A percentile compares a stretch with the other conserved stretches of the same genome.
These are phyloP conservation scores for Halictus quadricinctus DNA, from an alignment of 2,888 invertebrate genomes.

Conservation along the genomic window DNA sequence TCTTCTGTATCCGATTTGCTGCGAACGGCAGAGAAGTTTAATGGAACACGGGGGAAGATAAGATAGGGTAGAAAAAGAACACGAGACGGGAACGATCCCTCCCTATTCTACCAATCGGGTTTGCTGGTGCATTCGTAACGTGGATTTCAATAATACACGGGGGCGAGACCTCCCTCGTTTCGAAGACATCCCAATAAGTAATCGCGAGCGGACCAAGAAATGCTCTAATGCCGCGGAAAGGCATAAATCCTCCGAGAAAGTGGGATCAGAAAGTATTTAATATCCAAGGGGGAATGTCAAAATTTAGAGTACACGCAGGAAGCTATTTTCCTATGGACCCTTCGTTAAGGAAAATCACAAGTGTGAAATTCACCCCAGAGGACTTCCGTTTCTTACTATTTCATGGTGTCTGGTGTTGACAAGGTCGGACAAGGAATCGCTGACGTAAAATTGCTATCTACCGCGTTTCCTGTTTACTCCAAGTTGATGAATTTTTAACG, in stretches of 20 bases:
- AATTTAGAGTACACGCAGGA: too few relatives aligned
- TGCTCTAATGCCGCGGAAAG: neutral
- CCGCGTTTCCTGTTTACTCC: slow-evolving; percentile 4
- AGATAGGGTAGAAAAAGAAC: neutral
- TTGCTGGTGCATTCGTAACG: slow-evolving; percentile 68
- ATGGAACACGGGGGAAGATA: neutral
- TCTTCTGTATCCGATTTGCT: slow-evolving; percentile 26
- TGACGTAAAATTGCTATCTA: slow-evolving; percentile 39
- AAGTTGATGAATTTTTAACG: slow-evolving; percentile 63
- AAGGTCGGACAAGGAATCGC: neutral
- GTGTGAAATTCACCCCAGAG: neutral
- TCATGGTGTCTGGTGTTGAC: neutral
- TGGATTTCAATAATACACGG: slow-evolving; percentile 72
- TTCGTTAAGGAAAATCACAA: neutral
- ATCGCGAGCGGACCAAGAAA: neutral
- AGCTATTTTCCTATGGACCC: neutral
- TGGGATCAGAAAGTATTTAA: neutral
- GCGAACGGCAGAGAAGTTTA: slow-evolving; percentile 25
- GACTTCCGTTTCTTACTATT: neutral
- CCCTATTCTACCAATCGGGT: slow-evolving; percentile 70
- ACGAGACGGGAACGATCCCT: slow-evolving; percentile 25
- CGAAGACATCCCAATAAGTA: neutral
- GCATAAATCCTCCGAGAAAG: neutral
- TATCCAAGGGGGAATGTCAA: neutral
- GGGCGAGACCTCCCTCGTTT: slow-evolving; percentile 15